phyloP scores from a whole-genome alignment of 1,140 invertebrate genomes.

The Anastrepha obliqua region DNA sequence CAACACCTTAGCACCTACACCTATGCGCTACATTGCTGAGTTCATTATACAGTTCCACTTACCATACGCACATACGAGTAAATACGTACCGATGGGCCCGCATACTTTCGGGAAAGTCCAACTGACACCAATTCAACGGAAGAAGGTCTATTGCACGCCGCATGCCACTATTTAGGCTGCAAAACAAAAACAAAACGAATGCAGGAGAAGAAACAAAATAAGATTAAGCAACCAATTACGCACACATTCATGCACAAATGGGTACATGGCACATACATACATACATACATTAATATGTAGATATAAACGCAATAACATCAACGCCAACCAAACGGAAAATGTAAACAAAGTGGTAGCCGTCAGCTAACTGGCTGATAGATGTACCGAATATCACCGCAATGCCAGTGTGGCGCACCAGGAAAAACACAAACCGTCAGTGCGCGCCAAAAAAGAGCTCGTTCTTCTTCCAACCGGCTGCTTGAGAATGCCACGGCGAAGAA shows the following conservation, averaged over 20 bases:
- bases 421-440: neutral
- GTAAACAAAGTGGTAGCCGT: conserved; percentile 11
- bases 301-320: neutral
- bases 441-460: conserved; percentile 35
- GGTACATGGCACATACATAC: neutral
- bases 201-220: conserved; percentile 31
- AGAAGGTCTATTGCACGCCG: conserved; percentile 16
- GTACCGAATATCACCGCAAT: neutral
- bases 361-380: conserved; percentile 13
- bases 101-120: conserved; percentile 52
- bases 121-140: conserved; percentile 44
- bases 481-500: too few relatives aligned
- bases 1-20: too few relatives aligned
- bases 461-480: conserved; percentile 19
- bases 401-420: neutral
- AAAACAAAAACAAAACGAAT: neutral
- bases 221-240: conserved; percentile 33
- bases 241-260: neutral
- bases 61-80: neutral
- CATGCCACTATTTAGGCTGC: neutral
- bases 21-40: neutral
- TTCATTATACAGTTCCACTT: conserved; percentile 26
- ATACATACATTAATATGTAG: neutral
- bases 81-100: neutral
- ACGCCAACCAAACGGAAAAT: neutral